These are phyloP conservation scores for Taenioides sp. DNA, from an alignment of 2,797 vertebrate species.

Conservation along the genomic window DNA sequence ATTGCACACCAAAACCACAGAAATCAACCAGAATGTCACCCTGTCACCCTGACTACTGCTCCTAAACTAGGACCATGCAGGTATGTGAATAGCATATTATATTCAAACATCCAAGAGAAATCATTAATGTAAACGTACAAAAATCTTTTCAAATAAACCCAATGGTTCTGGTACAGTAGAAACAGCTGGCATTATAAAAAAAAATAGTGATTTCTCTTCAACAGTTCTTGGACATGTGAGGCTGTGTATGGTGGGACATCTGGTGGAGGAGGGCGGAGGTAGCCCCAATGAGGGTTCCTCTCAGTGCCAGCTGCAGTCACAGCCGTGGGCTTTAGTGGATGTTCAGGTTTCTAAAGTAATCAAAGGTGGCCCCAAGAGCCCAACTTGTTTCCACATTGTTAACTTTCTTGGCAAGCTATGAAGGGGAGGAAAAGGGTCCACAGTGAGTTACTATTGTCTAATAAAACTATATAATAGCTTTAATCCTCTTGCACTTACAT, in stretches of 20 bases:
- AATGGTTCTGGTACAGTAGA: conserved; percentile 80
- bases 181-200: conserved; percentile 81
- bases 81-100: conserved; percentile 33
- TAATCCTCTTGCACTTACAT: conserved; percentile 76
- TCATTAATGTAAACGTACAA: conserved; percentile 77
- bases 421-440: conserved; percentile 32
- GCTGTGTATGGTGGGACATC: conserved; percentile 42
- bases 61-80: conserved; percentile 51
- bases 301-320: conserved; percentile 65
- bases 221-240: conserved; percentile 66
- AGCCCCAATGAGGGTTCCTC: conserved; percentile 64
- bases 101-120: conserved; percentile 50
- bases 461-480: not conserved
- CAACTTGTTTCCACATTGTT: conserved; percentile 98
- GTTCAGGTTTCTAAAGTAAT: conserved; percentile 90
- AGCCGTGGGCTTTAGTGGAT: conserved; percentile 76
- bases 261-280: conserved; percentile 45
- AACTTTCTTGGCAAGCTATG: conserved; percentile 94
- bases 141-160: conserved; percentile 59
- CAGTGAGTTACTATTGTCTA: conserved; percentile 2
- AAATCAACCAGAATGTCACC: conserved; percentile 57
- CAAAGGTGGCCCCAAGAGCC: conserved; percentile 94
- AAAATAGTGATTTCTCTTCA: conserved; percentile 80
- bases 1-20: conserved; percentile 66
- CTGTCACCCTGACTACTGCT: conserved; percentile 37